These are phyloP conservation scores for Trididemnum miniatum DNA, from an alignment of 23 tunicate genomes.

Conservation along the genomic window DNA sequence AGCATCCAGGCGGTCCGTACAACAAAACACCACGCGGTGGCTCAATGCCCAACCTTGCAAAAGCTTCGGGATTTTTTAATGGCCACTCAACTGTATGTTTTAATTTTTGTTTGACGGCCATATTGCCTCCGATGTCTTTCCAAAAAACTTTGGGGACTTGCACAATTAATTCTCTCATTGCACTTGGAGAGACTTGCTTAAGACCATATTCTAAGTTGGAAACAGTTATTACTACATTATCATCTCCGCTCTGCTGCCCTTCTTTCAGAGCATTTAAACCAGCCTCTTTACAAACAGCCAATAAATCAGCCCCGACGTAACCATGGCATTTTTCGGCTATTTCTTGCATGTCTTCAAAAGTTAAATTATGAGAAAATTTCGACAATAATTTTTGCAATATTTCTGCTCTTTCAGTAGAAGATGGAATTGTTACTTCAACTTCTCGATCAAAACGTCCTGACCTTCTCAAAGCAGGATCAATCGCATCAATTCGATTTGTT, in stretches of 20 bases:
- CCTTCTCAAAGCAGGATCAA: conserved; percentile 70
- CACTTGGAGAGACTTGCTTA: conserved; percentile 78
- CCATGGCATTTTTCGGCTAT: conserved; percentile 68
- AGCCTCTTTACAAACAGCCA: conserved; percentile 84
- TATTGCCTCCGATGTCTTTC: conserved; percentile 87
- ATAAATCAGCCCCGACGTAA: conserved; percentile 81
- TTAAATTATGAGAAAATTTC: conserved; percentile 14
- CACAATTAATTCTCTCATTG: conserved; percentile 82
- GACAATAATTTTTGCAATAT: conserved; percentile 46
- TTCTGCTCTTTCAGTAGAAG: conserved; percentile 51
- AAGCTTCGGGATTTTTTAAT: conserved; percentile 78
- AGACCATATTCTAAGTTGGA: conserved; percentile 53
- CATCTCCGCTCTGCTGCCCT: neutral
- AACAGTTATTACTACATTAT: conserved; percentile 1
- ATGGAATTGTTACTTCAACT: conserved; percentile 75
- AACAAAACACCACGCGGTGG: conserved; percentile 95
- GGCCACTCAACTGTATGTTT: conserved; percentile 95
- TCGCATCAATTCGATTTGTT: conserved; percentile 66
- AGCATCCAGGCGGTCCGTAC: conserved; percentile 99
- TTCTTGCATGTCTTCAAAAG: neutral
- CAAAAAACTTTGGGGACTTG: conserved; percentile 84
- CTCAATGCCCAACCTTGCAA: conserved; percentile 67
- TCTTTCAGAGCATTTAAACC: conserved; percentile 51
- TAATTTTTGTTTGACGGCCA: conserved; percentile 63
- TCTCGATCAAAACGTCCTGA: conserved; percentile 79